phyloP scores from a whole-genome alignment of 2,797 vertebrate species.

The Leucoraja ocellata region DNA sequence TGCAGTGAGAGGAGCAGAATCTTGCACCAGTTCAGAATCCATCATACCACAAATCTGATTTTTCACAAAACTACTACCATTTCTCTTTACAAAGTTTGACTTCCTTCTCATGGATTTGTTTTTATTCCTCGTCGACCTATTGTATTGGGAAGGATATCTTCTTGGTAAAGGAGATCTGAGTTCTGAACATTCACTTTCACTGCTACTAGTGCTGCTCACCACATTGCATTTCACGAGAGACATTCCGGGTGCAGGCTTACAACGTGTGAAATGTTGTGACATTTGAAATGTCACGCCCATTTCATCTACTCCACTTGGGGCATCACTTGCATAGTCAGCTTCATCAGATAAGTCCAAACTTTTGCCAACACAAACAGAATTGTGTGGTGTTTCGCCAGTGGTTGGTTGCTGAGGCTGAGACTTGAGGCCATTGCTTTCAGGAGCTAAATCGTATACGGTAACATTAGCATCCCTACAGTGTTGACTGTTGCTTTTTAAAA shows the following conservation, averaged over 20 bases:
- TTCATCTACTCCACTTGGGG: conserved; percentile 50
- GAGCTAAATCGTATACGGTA: conserved; percentile 44
- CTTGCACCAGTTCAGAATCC: not conserved
- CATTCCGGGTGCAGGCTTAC: not conserved
- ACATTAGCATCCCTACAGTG: not conserved
- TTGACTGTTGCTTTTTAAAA: not conserved
- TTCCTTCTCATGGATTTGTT: not conserved
- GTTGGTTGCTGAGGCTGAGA: conserved; percentile 44
- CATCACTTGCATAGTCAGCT: conserved; percentile 53
- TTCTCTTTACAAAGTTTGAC: not conserved
- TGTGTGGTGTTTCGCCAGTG: conserved; percentile 39
- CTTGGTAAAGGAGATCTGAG: conserved; percentile 40
- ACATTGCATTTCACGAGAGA: not conserved
- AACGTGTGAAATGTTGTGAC: not conserved
- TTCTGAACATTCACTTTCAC: conserved; percentile 42
- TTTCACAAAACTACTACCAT: not conserved
- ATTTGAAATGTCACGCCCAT: conserved; percentile 10
- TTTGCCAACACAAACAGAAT: conserved; percentile 36
- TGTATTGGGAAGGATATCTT: conserved; percentile 11
- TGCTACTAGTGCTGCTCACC: conserved; percentile 44
- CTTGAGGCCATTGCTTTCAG: conserved; percentile 44
- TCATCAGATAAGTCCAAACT: conserved; percentile 51
- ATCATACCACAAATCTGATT: conserved; percentile 25
- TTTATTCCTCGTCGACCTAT: conserved; percentile 21
- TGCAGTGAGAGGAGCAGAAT: conserved; percentile 40